phyloP scores from a whole-genome alignment of 2,888 invertebrate species.

The Rhaphigaster nebulosa region DNA sequence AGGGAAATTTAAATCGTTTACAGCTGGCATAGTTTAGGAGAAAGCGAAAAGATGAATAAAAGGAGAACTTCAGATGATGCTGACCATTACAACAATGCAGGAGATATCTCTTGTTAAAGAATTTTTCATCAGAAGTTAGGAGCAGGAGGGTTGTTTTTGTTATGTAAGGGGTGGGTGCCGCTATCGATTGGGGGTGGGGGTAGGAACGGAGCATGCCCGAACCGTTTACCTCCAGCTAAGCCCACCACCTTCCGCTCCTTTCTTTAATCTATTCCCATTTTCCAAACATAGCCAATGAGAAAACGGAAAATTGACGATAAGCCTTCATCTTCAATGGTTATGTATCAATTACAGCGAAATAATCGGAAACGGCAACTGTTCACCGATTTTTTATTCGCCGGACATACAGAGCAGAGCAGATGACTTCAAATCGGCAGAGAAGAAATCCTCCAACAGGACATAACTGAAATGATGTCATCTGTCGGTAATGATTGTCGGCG shows the following conservation, averaged over 20 bases:
- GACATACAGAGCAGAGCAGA: too few relatives aligned
- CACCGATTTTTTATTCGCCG: too few relatives aligned
- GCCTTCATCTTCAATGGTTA: background rate
- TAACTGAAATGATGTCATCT: background rate
- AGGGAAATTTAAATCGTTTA: background rate
- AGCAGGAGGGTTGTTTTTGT: slow-evolving; percentile 51
- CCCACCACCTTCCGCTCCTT: slow-evolving; percentile 45
- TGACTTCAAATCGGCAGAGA: background rate
- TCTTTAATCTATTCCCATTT: slow-evolving; percentile 46
- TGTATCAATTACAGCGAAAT: too few relatives aligned
- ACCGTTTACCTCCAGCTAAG: slow-evolving; percentile 36
- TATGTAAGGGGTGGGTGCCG: slow-evolving; percentile 51
- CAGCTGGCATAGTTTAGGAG: background rate
- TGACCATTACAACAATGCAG: slow-evolving; percentile 13
- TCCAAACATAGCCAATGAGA: background rate
- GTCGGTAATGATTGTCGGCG: background rate
- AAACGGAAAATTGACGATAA: background rate
- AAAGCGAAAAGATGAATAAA: background rate
- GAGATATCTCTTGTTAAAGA: background rate
- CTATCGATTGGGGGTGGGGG: slow-evolving; percentile 42
- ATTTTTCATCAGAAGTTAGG: slow-evolving; percentile 13
- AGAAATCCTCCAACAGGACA: background rate
- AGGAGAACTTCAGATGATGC: background rate
- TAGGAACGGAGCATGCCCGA: slow-evolving; percentile 43
- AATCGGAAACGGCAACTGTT: too few relatives aligned